Evolutionary conservation across 2,113 vertebrate species (phyloP).

Genomic region (Thryonomys swinderianus): DNA sequence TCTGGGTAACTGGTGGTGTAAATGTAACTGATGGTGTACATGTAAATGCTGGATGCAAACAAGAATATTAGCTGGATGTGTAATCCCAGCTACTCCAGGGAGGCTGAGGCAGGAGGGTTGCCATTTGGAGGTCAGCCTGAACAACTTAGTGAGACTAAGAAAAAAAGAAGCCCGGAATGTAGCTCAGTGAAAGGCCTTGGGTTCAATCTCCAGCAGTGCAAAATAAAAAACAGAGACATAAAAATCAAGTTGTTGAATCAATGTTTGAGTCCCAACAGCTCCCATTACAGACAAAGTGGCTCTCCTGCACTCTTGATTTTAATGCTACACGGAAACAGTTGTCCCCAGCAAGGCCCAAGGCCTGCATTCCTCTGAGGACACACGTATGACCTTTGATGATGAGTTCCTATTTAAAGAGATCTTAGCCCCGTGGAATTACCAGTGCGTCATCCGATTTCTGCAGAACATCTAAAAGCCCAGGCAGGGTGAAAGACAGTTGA

Average conservation of each 20-base stretch:
- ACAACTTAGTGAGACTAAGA: background rate
- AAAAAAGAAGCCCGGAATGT: background rate
- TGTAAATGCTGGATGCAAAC: background rate
- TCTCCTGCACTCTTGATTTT: conserved; percentile 45
- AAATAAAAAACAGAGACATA: background rate
- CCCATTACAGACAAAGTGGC: background rate
- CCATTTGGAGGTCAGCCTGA: background rate
- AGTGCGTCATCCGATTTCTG: background rate
- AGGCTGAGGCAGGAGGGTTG: background rate
- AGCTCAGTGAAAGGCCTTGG: background rate
- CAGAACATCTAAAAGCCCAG: background rate
- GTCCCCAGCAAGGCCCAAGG: background rate
- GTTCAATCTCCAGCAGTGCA: background rate
- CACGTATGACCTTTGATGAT: background rate
- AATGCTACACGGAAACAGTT: background rate
- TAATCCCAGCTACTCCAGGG: background rate
- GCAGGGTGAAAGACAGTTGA: background rate
- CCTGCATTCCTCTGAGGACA: background rate
- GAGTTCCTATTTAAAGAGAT: conserved; percentile 38
- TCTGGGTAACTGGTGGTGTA: background rate
- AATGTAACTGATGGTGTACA: background rate
- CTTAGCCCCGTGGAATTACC: background rate
- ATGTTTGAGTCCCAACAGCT: background rate
- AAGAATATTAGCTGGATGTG: background rate
- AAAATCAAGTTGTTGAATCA: background rate